Conservation (phyloP, 2,888 invertebrate species). For the Caenorhabditis drosophilae region DNA sequence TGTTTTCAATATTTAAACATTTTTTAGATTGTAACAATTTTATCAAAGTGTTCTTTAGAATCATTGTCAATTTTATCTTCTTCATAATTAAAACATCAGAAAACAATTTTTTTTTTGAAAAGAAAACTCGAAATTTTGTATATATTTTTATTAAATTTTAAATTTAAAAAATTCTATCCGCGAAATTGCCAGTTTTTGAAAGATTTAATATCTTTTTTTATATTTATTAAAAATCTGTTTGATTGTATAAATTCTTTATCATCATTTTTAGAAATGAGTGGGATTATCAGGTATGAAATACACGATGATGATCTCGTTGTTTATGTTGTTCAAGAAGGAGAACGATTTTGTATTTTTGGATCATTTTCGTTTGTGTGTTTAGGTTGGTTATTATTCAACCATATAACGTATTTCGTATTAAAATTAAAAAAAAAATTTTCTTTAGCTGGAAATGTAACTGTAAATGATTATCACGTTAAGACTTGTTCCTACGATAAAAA, state of each 20-base stretch:
- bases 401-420: not conserved
- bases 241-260: not conserved
- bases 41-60: not conserved
- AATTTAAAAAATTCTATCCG: not conserved
- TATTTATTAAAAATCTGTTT: too few species aligned
- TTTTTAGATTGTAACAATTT: not conserved
- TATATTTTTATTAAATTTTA: not conserved
- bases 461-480: constrained; percentile 24
- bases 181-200: too few species aligned
- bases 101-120: too few species aligned
- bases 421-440: not conserved
- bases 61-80: not conserved
- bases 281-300: not conserved
- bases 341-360: constrained; percentile 28
- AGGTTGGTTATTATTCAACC: constrained; percentile 2
- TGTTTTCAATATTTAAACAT: not conserved
- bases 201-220: too few species aligned
- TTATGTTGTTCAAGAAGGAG: constrained; percentile 21
- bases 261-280: too few species aligned
- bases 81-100: too few species aligned
- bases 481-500: constrained; percentile 14
- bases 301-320: not conserved
- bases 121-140: not conserved
- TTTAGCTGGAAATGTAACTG: constrained; percentile 23
- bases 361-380: constrained; percentile 28